Conservation (phyloP, 2,888 invertebrate genomes). For the Dione vanillae region DNA sequence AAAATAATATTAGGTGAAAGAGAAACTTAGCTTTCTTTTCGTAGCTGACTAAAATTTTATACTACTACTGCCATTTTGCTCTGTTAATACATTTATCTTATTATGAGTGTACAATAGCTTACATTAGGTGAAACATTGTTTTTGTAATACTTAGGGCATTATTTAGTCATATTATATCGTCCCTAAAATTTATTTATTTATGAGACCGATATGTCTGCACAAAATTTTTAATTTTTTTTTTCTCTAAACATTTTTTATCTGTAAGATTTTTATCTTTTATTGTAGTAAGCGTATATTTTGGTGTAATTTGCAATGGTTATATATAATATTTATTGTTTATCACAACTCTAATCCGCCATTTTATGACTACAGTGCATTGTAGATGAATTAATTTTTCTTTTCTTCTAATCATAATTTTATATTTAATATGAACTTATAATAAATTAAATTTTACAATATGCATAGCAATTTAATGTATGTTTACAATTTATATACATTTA, state of each 20-base stretch:
- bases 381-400: slow-evolving; percentile 14
- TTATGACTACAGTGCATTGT: slow-evolving; percentile 41
- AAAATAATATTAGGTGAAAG: neutral
- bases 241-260: slow-evolving; percentile 18
- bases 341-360: slow-evolving; percentile 61
- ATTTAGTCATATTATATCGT: slow-evolving; percentile 19
- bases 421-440: neutral
- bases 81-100: slow-evolving; percentile 5
- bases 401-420: neutral
- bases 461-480: neutral
- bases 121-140: neutral
- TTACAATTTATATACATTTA: neutral
- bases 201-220: slow-evolving; percentile 26
- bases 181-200: slow-evolving; percentile 30
- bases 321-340: slow-evolving; percentile 44
- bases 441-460: neutral
- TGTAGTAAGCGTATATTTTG: slow-evolving; percentile 33
- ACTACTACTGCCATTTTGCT: slow-evolving; percentile 25
- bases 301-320: slow-evolving; percentile 41
- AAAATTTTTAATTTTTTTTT: slow-evolving; percentile 19
- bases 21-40: too few species aligned
- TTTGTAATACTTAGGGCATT: slow-evolving; percentile 23
- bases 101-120: slow-evolving; percentile 8
- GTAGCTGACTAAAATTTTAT: neutral
- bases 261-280: slow-evolving; percentile 22